Percentiles rank a stretch among this genome's conserved stretches.
phyloP scores from a whole-genome alignment of 1,140 invertebrate genomes.

The Lordiphosa clarofinis region DNA sequence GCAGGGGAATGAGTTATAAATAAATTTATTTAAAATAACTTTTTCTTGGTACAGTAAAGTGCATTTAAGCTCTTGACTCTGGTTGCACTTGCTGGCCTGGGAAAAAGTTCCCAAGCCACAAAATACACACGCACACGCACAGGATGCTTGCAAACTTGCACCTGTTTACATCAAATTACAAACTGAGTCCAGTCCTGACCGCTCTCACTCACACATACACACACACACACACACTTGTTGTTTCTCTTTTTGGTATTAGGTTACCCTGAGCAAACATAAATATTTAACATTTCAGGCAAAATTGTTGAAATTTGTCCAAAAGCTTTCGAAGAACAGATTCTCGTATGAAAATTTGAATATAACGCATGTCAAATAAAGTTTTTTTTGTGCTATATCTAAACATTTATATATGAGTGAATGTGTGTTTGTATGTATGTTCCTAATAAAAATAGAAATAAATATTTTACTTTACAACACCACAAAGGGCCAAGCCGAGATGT shows the following conservation, averaged over 20 bases:
- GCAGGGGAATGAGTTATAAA: conserved; percentile 24
- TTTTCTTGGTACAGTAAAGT: conserved; percentile 54
- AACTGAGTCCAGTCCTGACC: conserved; percentile 25
- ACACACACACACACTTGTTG: conserved; percentile 36
- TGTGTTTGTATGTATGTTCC: too few relatives aligned
- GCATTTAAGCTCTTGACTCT: conserved; percentile 61
- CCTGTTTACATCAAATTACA: conserved; percentile 68
- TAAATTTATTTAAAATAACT: conserved; percentile 60
- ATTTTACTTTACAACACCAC: too few relatives aligned
- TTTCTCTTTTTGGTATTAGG: conserved; percentile 32
- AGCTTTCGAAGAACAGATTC: conserved; percentile 27
- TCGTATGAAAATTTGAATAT: conserved; percentile 47
- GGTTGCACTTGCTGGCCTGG: conserved; percentile 12
- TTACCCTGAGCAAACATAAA: conserved; percentile 51
- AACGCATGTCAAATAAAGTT: conserved; percentile 53
- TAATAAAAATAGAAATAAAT: too few relatives aligned
- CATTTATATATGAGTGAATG: too few relatives aligned
- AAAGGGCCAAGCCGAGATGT: too few relatives aligned
- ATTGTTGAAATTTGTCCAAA: conserved; percentile 49
- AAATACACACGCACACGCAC: conserved; percentile 7
- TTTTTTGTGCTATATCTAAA: conserved; percentile 18
- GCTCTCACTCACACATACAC: background rate
- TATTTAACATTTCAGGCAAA: conserved; percentile 59
- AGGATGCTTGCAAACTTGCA: conserved; percentile 52
- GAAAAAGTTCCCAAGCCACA: conserved; percentile 55